Evolutionary conservation across 1,140 invertebrate genomes (phyloP), one percentile per base, ranked within the genome.

Genomic region (Tetramorium simillimum): DNA sequence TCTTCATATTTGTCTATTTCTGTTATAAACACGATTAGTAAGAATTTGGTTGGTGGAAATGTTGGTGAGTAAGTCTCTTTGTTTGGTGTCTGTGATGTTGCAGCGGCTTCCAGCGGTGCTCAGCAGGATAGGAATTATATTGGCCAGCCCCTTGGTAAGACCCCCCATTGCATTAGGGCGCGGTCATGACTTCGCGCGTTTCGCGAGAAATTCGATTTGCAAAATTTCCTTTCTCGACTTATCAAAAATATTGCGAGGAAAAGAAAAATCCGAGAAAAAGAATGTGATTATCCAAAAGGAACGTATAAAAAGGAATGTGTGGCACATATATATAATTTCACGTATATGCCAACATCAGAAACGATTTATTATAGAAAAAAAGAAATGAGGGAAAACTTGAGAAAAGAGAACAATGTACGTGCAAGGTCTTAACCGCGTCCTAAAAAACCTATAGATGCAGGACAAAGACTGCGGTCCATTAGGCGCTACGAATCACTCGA

Each of bases 141-240:
- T 98, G 97, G 97, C 97, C 96, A 98, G 97, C 97, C 97, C 97
- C 96, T 97, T 98, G 97, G 97, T 98, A 98, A 98, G 97, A 97
- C 96, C 96, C 96, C 95, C 94, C 86, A 90, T 92, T 91, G 89
- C 87, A 90, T 92, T 93, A 91, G 92, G 91, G 86, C 88, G 86
- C 89, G 86, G 93, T 92, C 86, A 89, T 69, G 90, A 94, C 90
- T 90, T 92, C 53, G 86, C 63, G 85, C 90, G 91, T 93, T 53
- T 43, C 43, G n/a, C 33, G 0, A 65, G 53, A 69, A 46, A 53
- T 81, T 1, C 6, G 1, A 73, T 46, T 60, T 75, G 10, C 43
- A 63, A 80, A 65, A 58, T 69, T n/a, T 56, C 21, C 18, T 56
- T 24, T 21, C 18, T 60, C 33, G 65, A 73, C 78, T 85, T 46